phyloP scores from a whole-genome alignment of 2,113 vertebrate species.

The Chaenocephalus aceratus region DNA sequence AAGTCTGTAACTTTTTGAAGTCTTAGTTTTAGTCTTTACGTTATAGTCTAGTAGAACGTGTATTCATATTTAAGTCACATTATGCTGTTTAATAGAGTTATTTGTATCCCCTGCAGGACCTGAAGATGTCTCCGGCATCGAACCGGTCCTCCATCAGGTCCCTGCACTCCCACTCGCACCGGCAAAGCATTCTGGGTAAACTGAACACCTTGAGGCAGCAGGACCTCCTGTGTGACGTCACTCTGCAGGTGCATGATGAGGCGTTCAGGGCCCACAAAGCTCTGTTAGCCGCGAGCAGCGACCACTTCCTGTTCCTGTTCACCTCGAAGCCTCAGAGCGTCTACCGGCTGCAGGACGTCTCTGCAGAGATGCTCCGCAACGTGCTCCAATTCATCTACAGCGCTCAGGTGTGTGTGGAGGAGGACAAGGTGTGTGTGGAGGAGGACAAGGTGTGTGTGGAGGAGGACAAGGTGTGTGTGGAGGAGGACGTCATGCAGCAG shows the following conservation, averaged over 20 bases:
- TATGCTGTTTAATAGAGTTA: too few relatives aligned
- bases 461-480: slow-evolving; percentile 64
- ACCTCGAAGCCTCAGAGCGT: slow-evolving; percentile 85
- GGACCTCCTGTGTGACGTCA: slow-evolving; percentile 93
- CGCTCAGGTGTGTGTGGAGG: slow-evolving; percentile 85
- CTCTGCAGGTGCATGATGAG: slow-evolving; percentile 91
- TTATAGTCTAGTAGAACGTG: too few relatives aligned
- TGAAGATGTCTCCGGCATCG: slow-evolving; percentile 82
- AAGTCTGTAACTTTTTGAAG: too few relatives aligned
- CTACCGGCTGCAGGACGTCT: slow-evolving; percentile 90
- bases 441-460: slow-evolving; percentile 75
- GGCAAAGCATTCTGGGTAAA: slow-evolving; percentile 88
- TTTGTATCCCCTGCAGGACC: not conserved
- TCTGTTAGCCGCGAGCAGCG: slow-evolving; percentile 95
- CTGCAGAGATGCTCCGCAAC: slow-evolving; percentile 85
- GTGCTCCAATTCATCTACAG: slow-evolving; percentile 96
- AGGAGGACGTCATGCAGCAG: slow-evolving; percentile 85
- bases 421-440: slow-evolving; percentile 82
- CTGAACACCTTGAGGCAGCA: slow-evolving; percentile 90
- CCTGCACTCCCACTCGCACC: slow-evolving; percentile 88
- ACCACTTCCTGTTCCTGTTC: slow-evolving; percentile 95
- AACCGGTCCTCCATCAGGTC: slow-evolving; percentile 58
- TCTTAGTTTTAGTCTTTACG: too few relatives aligned
- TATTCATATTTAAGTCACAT: too few relatives aligned
- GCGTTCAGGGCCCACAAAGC: slow-evolving; percentile 95